Evolutionary conservation across 2,888 invertebrate genomes (phyloP), one percentile per base, ranked within the genome.

Genomic region (Noctua janthina): DNA sequence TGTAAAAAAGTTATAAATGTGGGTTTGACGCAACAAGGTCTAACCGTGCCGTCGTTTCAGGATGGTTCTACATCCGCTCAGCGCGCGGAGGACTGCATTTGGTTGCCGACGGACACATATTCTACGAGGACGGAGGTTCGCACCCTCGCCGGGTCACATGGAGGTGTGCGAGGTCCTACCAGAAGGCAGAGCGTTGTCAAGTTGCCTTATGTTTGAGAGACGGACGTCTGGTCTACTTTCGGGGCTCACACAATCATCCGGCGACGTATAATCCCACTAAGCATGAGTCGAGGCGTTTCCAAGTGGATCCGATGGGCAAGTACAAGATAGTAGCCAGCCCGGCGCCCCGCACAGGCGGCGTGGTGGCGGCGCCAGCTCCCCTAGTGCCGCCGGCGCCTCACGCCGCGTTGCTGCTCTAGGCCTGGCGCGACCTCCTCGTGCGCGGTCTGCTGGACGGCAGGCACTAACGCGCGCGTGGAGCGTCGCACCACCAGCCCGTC

Each of bases 401-500:
- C 85, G 95, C 96, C 66, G 96, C 96, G 59, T 88, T 96, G 83
- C 92, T 96, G 83, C 94, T 96, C 91, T 96, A 96, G 96, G 96
- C 96, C 95, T 96, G 96, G 96, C 96, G 96, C 96, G 96, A 96
- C 96, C 96, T 96, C 96, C 96, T 96, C 66, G 95, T 96, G 86
- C 96, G 96, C 92, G 96, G 96, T 84, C 92, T 96, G 86, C 94
- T 96, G 35, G 94, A 95, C 79, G 92, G 93, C 82, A 94, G 94
- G 86, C 96, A 95, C 89, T 96, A 93, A 95, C 92, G 93, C 92
- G 92, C 90, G 90, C 91, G 81, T 68, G 95, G 96, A 95, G 96
- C 76, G 96, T 96, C 96, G 96, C 95, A 82, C 69, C 35, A 78
- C 67, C 23, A 54, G 46, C 81, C 78, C 72, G 77, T 66, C 76